Base-by-base conservation (phyloP, 2,797 vertebrate genomes). In the Anguilla anguilla region DNA sequence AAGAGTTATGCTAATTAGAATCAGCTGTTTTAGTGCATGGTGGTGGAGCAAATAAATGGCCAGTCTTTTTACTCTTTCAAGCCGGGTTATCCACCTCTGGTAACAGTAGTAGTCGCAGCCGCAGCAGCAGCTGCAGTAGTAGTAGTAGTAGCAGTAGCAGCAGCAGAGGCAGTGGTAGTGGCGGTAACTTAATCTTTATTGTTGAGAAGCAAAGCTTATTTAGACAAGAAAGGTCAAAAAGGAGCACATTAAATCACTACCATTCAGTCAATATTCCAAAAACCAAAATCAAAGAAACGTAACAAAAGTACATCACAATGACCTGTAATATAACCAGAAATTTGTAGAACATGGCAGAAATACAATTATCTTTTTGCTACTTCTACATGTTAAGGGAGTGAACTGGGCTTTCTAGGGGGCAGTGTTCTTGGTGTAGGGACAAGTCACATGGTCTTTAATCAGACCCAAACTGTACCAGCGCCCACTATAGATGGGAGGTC, bases 81-180 rank as follows among this genome's bases (percentile, higher is more conserved):
- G 43, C 43, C 43, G 0, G 43, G 11, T 28, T 28, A 5, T 6
- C 0, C 11, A 74, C 3, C 28, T n/a, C n/a, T 74, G 35, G 9
- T 74, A 35, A 2, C 28, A 79, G 31, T 79, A 79, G 31, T 79
- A 79, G 31, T 79, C 35, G 0, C 31, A 39, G 11, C 31, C 15
- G 10, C 31, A 79, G n/a, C 35, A 79, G n/a, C 35, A 79, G n/a
- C 28, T 0, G 22, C 49, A 82, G 43, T 19, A 82, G 79, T 19
- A 46, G 79, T n/a, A 82, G 39, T 49, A 82, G 79, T 28, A 83
- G 79, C 19, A 83, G 79, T 51, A 83, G 79, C 5, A 43, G 39
- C 7, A 83, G 49, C 43, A 53, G 22, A 15, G 43, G 49, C 6
- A 83, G 43, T n/a, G 6, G 81, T 51, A 28, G 39, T 51, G 19